These are phyloP conservation scores for Hydrotaea diabolus DNA, from an alignment of 2,888 invertebrate species.

Conservation along the genomic window DNA sequence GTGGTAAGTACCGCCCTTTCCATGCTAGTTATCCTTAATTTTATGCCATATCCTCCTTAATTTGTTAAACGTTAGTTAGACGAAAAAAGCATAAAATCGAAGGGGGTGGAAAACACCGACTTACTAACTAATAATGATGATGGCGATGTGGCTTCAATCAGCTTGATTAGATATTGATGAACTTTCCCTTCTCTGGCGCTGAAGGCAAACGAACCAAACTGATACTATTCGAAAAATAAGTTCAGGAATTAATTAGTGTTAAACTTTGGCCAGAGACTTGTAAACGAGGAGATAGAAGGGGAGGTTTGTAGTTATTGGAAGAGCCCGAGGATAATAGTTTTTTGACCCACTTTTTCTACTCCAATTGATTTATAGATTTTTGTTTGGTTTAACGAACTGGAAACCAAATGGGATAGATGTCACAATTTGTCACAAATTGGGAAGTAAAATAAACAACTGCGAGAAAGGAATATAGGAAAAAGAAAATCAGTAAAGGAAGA, in stretches of 20 bases:
- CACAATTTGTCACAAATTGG: not conserved
- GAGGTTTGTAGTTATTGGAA: not conserved
- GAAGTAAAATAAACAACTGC: too few relatives aligned
- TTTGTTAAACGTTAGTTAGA: conserved; percentile 5
- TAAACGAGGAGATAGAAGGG: not conserved
- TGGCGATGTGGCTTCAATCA: conserved; percentile 4
- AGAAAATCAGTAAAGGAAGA: too few relatives aligned
- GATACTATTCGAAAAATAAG: not conserved
- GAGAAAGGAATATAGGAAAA: too few relatives aligned
- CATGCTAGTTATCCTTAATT: conserved; percentile 58
- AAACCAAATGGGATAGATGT: not conserved
- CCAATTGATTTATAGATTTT: conserved; percentile 19
- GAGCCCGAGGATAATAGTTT: not conserved
- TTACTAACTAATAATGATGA: not conserved
- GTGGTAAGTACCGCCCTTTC: conserved; percentile 23
- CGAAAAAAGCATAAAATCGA: too few relatives aligned
- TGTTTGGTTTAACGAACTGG: not conserved
- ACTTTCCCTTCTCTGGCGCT: not conserved
- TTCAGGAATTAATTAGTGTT: conserved; percentile 18
- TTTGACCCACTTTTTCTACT: not conserved
- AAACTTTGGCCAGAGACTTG: not conserved
- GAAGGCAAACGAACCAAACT: not conserved
- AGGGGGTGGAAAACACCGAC: not conserved
- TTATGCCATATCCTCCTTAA: conserved; percentile 42
- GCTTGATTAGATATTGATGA: conserved; percentile 36